A percentile compares a stretch with the other conserved stretches of the same genome.
Conservation (phyloP, 2,888 invertebrate genomes). For the Steinernema carpocapsae region DNA sequence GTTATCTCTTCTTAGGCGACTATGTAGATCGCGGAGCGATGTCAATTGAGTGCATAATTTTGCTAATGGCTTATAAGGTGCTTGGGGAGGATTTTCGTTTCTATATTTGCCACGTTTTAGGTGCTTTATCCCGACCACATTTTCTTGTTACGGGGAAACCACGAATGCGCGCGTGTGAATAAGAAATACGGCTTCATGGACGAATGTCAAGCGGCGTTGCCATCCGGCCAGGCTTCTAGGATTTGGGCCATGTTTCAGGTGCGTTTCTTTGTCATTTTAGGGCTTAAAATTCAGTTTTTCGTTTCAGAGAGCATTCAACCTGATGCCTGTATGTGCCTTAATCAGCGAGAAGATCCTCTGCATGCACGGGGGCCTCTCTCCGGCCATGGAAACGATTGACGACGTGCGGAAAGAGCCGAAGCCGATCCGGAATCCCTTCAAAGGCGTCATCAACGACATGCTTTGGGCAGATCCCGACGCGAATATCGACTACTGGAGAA, state of each 20-base stretch:
- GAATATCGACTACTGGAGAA: slow-evolving; percentile 50
- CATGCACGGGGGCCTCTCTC: slow-evolving; percentile 59
- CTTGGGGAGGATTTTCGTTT: neutral
- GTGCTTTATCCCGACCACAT: slow-evolving; percentile 51
- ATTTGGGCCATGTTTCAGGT: slow-evolving; percentile 55
- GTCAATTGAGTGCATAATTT: slow-evolving; percentile 53
- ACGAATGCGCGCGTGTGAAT: slow-evolving; percentile 57
- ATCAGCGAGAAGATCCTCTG: slow-evolving; percentile 50
- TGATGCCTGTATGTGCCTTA: slow-evolving; percentile 52
- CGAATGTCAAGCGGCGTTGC: slow-evolving; percentile 45
- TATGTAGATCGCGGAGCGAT: slow-evolving; percentile 59
- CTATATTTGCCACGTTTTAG: slow-evolving; percentile 34
- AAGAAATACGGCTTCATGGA: slow-evolving; percentile 56
- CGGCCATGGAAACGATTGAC: slow-evolving; percentile 48
- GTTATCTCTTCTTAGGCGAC: slow-evolving; percentile 58
- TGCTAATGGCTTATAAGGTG: slow-evolving; percentile 56
- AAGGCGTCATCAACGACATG: slow-evolving; percentile 58
- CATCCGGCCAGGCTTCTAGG: slow-evolving; percentile 37
- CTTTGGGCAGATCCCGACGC: slow-evolving; percentile 56
- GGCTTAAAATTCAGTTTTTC: no score
- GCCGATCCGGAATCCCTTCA: slow-evolving; percentile 42
- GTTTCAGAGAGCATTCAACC: slow-evolving; percentile 56
- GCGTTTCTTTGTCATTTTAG: no score
- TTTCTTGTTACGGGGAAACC: slow-evolving; percentile 56
- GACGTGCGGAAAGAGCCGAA: slow-evolving; percentile 41